Evolutionary conservation across 2,797 vertebrate species (phyloP), one percentile per base, ranked within the genome.

Genomic region (Artibeus jamaicensis): DNA sequence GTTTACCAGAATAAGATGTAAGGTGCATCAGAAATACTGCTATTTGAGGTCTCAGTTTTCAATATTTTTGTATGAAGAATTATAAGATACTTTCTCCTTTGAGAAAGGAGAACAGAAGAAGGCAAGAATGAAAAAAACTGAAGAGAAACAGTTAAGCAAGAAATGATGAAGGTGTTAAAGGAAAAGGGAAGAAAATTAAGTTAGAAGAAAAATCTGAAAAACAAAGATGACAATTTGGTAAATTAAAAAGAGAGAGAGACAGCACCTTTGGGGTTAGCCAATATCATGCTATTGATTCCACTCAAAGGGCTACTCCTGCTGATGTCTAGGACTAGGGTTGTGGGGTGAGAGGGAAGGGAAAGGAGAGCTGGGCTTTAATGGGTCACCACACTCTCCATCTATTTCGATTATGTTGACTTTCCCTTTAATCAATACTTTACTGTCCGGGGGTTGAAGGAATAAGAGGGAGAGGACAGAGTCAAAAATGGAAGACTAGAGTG

Each of bases 41-140:
- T 57, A 83, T 86, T 90, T 86, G 67, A 93, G n/a, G 21, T 57
- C 62, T 94, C 59, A 89, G 15, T 93, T 95, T 94, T 97, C 32
- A 88, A 50, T 55, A 87, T 46, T 78, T 87, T 81, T 14, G n/a
- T 59, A 10, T 84, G 92, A 87, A 39, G 65, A 86, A 95, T 93
- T 94, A 85, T 48, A 95, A 79, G 18, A 91, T 59, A 81, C 4
- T 55, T 94, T 88, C 42, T 85, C 16, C 26, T 93, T 88, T 95
- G 24, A 93, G n/a, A 95, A 96, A 86, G 8, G 39, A 86, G 39
- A 92, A 83, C 6, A 94, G 88, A 96, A 88, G 82, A 67, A 91
- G 79, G 44, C 18, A 79, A 95, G 18, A 81, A 93, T 34, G 55
- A 59, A 59, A 57, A 90, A 79, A 95, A 93, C 15, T 50, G 53